Conservation (phyloP, 2,797 vertebrate species). For the Chiroxiphia lanceolata region DNA sequence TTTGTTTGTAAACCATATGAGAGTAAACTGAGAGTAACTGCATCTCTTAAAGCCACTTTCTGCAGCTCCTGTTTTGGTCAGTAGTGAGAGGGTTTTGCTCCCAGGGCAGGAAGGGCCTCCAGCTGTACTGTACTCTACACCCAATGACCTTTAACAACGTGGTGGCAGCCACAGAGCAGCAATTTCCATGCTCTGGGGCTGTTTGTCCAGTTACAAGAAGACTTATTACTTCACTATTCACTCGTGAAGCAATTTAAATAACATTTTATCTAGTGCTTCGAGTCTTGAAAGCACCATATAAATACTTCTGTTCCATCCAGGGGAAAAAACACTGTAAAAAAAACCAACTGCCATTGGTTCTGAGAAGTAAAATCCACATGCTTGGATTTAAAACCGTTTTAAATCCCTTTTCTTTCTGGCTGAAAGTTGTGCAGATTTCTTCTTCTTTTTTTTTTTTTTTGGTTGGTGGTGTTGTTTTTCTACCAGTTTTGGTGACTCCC, state of each 20-base stretch:
- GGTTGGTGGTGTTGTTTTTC: neutral
- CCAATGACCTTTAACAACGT: neutral
- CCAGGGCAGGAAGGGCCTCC: neutral
- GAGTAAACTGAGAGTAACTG: neutral
- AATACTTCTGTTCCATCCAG: neutral
- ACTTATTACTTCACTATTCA: neutral
- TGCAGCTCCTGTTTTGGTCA: neutral
- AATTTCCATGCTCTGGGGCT: neutral
- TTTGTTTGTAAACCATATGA: neutral
- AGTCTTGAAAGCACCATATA: neutral
- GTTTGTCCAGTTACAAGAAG: neutral
- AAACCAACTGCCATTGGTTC: neutral
- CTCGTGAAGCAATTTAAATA: neutral
- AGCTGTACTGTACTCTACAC: constrained; percentile 10
- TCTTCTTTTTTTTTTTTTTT: neutral
- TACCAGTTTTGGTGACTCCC: neutral
- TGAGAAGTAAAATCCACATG: neutral
- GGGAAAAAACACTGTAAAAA: neutral
- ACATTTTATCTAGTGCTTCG: neutral
- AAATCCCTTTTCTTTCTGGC: neutral
- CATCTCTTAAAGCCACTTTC: neutral
- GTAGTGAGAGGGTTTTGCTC: neutral
- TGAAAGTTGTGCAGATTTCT: neutral
- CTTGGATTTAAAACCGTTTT: neutral
- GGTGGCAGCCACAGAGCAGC: neutral